A percentile compares a stretch with the other conserved stretches of the same genome.
phyloP scores from a whole-genome alignment of 2,113 vertebrate species.

The Neomonachus schauinslandi region DNA sequence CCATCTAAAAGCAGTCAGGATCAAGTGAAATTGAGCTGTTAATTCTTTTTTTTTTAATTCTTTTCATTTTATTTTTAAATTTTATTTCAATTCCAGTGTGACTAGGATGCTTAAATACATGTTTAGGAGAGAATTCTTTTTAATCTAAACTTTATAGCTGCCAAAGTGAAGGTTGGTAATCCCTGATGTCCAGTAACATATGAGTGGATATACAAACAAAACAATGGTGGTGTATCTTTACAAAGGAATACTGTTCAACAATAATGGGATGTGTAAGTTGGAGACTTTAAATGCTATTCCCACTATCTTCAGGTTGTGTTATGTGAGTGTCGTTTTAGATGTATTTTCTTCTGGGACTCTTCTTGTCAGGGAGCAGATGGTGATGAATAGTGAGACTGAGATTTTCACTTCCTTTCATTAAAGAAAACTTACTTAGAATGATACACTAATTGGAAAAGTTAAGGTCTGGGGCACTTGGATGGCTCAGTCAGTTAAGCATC shows the following conservation, averaged over 20 bases:
- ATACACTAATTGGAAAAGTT: not conserved
- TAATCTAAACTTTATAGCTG: not conserved
- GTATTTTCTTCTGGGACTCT: not conserved
- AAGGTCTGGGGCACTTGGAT: not conserved
- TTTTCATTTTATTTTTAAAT: not conserved
- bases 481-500: not conserved
- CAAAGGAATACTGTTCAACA: not conserved
- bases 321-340: not conserved
- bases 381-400: not conserved
- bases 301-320: not conserved
- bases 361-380: not conserved
- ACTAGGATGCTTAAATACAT: not conserved
- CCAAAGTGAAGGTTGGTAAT: not conserved
- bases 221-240: not conserved
- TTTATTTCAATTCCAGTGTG: not conserved
- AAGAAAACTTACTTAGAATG: not conserved
- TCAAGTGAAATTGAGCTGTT: not conserved
- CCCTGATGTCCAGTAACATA: not conserved
- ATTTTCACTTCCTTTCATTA: not conserved
- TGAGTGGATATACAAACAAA: not conserved
- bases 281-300: not conserved
- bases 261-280: not conserved
- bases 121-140: constrained; percentile 14
- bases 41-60: not conserved
- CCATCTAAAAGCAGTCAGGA: not conserved